Conservation (phyloP, 2,113 vertebrate genomes). For the Smithornis capensis region DNA sequence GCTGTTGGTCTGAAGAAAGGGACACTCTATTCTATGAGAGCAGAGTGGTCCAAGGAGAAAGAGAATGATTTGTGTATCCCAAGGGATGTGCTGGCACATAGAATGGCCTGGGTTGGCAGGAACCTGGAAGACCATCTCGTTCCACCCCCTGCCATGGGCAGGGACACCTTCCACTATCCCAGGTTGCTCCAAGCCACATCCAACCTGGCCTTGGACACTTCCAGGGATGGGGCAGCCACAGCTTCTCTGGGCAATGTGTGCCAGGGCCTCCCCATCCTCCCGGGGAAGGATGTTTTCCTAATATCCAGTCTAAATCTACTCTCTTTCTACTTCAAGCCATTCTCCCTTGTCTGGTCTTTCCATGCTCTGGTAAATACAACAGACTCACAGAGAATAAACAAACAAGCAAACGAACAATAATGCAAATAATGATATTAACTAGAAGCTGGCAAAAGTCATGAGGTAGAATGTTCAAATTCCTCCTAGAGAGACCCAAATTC, state of each 20-base stretch:
- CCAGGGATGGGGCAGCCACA: neutral
- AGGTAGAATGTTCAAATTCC: accelerated
- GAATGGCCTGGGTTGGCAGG: neutral
- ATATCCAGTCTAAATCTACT: neutral
- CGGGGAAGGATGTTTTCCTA: neutral
- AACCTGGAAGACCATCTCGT: neutral
- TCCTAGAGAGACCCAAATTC: neutral
- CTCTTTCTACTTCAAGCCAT: neutral
- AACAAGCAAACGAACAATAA: neutral
- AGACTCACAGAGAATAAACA: neutral
- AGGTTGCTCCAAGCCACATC: neutral
- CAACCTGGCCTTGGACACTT: neutral
- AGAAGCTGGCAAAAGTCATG: neutral
- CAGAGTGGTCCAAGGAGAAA: neutral
- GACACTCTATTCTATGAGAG: neutral
- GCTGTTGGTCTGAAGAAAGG: neutral
- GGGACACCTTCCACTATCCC: neutral
- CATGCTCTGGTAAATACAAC: neutral
- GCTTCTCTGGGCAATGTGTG: neutral
- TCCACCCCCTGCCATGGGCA: neutral
- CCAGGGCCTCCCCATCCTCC: neutral
- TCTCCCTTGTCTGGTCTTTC: neutral
- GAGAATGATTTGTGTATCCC: neutral
- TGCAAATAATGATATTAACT: neutral
- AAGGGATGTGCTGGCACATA: neutral